A percentile compares a stretch with the other conserved stretches of the same genome.
These are phyloP conservation scores for Eurytoma adleriae DNA, from an alignment of 2,888 invertebrate genomes.

Conservation along the genomic window DNA sequence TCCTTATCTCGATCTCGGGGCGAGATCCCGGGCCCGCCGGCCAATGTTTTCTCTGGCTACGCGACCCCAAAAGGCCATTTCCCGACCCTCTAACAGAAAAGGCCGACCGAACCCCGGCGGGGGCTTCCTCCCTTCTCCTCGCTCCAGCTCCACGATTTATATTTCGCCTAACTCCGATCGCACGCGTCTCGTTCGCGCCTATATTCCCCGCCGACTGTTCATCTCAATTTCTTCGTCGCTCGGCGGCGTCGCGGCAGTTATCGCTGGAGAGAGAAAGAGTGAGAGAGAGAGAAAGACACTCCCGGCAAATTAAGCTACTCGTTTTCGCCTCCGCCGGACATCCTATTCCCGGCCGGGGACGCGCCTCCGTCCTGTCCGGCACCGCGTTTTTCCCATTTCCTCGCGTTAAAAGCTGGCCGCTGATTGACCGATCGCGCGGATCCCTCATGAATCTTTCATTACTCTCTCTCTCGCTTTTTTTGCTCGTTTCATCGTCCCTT, in stretches of 20 bases:
- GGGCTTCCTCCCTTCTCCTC: not conserved
- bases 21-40: conserved; percentile 39
- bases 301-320: conserved; percentile 53
- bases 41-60: conserved; percentile 50
- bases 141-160: conserved; percentile 15
- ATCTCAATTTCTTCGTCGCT: conserved; percentile 30
- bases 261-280: not conserved
- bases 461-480: conserved; percentile 1
- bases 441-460: conserved; percentile 37
- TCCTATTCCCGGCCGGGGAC: not conserved
- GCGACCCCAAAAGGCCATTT: conserved; percentile 42
- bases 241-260: conserved; percentile 12
- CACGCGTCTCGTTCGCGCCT: not conserved
- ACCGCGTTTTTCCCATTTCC: conserved; percentile 45
- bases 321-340: conserved; percentile 52
- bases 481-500: not conserved
- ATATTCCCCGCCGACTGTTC: not conserved
- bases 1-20: conserved; percentile 58
- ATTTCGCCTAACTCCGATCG: conserved; percentile 7
- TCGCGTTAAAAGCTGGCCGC: conserved; percentile 20
- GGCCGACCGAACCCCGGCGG: not conserved
- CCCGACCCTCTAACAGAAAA: conserved; percentile 33
- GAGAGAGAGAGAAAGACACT: not conserved
- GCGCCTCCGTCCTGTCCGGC: not conserved
- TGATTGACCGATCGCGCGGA: conserved; percentile 26